Evolutionary conservation across 2,888 invertebrate species (phyloP).

Genomic region (Petrophora chlorosata): DNA sequence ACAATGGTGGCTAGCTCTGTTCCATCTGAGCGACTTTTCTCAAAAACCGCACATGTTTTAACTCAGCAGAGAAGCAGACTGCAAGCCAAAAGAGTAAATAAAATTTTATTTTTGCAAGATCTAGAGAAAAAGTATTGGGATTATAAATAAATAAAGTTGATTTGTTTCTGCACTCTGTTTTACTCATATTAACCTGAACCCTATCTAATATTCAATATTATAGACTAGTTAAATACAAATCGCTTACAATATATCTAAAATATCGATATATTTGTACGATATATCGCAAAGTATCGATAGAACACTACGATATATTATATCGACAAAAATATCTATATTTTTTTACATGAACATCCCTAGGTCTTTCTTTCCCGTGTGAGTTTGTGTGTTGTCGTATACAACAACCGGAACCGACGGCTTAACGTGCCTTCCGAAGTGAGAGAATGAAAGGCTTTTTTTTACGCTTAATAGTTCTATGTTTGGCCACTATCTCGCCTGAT

Average conservation of each 20-base stretch:
- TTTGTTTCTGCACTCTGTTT: constrained; percentile 16
- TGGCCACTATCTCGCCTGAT: no score
- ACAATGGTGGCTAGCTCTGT: constrained; percentile 33
- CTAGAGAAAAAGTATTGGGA: constrained; percentile 14
- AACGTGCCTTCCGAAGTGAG: no score
- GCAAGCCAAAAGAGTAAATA: constrained; percentile 18
- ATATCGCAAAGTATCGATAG: constrained; percentile 34
- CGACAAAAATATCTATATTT: constrained; percentile 22
- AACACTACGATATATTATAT: constrained; percentile 29
- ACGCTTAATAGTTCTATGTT: no score
- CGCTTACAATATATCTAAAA: constrained; percentile 23
- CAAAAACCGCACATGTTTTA: constrained; percentile 20
- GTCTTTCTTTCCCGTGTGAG: no score
- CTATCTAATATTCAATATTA: neutral
- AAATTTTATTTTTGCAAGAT: constrained; percentile 13
- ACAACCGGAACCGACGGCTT: no score
- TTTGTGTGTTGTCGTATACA: no score
- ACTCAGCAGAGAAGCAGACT: constrained; percentile 24
- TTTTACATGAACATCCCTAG: no score
- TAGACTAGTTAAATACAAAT: constrained; percentile 13
- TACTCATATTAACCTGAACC: no score
- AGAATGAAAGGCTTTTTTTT: no score
- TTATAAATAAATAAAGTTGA: neutral
- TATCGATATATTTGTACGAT: constrained; percentile 36
- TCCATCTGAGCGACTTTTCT: constrained; percentile 31